phyloP scores from a whole-genome alignment of 2,113 vertebrate species.

The Takifugu bimaculatus region DNA sequence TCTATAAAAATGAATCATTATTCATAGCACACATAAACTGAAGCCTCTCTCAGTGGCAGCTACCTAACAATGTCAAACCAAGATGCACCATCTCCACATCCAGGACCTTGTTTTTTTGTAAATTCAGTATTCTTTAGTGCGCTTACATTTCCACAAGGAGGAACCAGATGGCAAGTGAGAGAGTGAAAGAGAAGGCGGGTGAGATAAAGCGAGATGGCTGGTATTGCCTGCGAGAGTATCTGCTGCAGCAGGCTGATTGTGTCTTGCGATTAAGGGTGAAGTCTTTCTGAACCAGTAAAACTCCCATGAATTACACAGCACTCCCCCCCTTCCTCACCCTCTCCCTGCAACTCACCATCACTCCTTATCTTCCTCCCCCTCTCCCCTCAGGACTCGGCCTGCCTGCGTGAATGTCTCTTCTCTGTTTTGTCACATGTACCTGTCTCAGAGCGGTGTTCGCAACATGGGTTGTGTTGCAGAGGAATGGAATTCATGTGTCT shows the following conservation, averaged over 20 bases:
- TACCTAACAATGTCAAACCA: too few species aligned
- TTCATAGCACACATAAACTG: too few species aligned
- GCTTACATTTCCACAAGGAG: slow-evolving; percentile 11
- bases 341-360: slow-evolving; percentile 22
- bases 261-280: slow-evolving; percentile 61
- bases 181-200: slow-evolving; percentile 10
- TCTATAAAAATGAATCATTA: too few species aligned
- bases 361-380: slow-evolving; percentile 23
- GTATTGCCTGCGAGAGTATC: slow-evolving; percentile 40
- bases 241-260: slow-evolving; percentile 35
- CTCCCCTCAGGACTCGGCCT: slow-evolving; percentile 28
- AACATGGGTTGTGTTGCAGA: slow-evolving; percentile 5
- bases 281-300: slow-evolving; percentile 65
- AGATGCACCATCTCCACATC: not conserved
- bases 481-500: slow-evolving; percentile 50
- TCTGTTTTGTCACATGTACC: slow-evolving; percentile 39
- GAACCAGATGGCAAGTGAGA: slow-evolving; percentile 12
- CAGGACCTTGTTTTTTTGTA: slow-evolving; percentile 11
- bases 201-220: slow-evolving; percentile 22
- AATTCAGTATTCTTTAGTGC: slow-evolving; percentile 17
- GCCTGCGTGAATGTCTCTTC: slow-evolving; percentile 17
- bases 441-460: slow-evolving; percentile 20
- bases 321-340: slow-evolving; percentile 12
- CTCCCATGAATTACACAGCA: slow-evolving; percentile 63
- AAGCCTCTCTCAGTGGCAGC: too few species aligned